These are phyloP conservation scores for Cheilosia soror DNA, from an alignment of 2,888 invertebrate genomes.

Conservation along the genomic window DNA sequence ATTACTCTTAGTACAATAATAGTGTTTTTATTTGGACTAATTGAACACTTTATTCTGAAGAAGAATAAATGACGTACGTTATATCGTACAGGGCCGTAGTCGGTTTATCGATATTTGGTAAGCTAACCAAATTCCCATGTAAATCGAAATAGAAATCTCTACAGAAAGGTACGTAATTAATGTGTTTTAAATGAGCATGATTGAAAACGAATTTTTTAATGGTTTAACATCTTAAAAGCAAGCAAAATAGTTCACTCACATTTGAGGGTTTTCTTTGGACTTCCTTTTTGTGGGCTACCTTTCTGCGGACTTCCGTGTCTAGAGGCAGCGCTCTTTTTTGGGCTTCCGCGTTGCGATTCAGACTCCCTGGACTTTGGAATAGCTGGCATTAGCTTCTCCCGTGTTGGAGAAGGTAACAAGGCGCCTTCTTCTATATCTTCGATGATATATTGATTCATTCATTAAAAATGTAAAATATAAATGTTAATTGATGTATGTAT, in stretches of 20 bases:
- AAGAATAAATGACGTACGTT: too few species aligned
- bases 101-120: too few species aligned
- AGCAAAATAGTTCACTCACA: constrained; percentile 78
- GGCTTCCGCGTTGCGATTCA: constrained; percentile 83
- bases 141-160: background rate
- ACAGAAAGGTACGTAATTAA: constrained; percentile 5
- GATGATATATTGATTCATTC: constrained; percentile 5
- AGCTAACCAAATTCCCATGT: too few species aligned
- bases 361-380: constrained; percentile 84
- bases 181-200: constrained; percentile 24
- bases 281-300: constrained; percentile 85
- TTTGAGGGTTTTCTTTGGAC: constrained; percentile 85
- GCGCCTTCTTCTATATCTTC: constrained; percentile 87
- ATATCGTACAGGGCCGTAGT: too few species aligned
- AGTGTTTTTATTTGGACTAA: too few species aligned
- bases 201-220: background rate
- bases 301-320: constrained; percentile 84
- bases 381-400: constrained; percentile 89
- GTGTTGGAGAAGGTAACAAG: constrained; percentile 88
- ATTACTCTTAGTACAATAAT: too few species aligned
- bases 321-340: constrained; percentile 83
- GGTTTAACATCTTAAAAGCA: background rate
- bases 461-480: constrained; percentile 7
- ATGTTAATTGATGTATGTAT: background rate
- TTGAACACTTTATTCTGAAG: too few species aligned